Base-by-base conservation (phyloP, 2,797 vertebrate genomes). In the Galaxias olidus region DNA sequence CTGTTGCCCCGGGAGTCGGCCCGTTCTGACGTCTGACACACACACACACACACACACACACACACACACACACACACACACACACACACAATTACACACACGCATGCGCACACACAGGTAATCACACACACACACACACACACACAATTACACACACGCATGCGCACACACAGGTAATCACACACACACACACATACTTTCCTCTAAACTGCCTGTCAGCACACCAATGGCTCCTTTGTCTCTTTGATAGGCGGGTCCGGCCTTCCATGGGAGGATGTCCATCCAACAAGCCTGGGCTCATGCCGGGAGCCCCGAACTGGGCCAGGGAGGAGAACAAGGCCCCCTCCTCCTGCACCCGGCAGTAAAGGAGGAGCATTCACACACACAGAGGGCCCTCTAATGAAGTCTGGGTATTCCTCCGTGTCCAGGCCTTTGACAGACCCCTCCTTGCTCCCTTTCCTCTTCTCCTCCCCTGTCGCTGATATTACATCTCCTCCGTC, bases 171-270 rank as follows among this genome's bases (percentile, higher is more conserved):
- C 4, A 56, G 60, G 68, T 17, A 65, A 85, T 73, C 69, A 65
- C 47, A 1, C 49, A 30, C 30, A 30, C 55, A 49, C 8, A 57
- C 57, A 53, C 13, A 43, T 50, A 44, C 40, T 43, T 18, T 56
- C 67, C 76, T 65, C 66, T 68, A 69, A 86, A 84, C 84, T 84
- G 82, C 78, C 75, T 87, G 82, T 87, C 88, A 88, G 81, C 84
- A 78, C 80, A 89, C 82, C 86, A 90, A 90, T 85, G 85, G 63
- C 71, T 69, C 78, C 88, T 88, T 93, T 92, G 88, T 93, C 85
- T 49, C 83, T 87, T 87, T 88, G 85, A 91, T 87, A 87, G 82
- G 80, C 76, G 79, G 73, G 81, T 78, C 80, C 85, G 68, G 84
- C 82, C 80, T 80, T 88, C 86, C 72, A 84, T 81, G 79, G 84